These are phyloP conservation scores for Pinna nobilis DNA, from an alignment of 1,140 invertebrate genomes.

Conservation along the genomic window DNA sequence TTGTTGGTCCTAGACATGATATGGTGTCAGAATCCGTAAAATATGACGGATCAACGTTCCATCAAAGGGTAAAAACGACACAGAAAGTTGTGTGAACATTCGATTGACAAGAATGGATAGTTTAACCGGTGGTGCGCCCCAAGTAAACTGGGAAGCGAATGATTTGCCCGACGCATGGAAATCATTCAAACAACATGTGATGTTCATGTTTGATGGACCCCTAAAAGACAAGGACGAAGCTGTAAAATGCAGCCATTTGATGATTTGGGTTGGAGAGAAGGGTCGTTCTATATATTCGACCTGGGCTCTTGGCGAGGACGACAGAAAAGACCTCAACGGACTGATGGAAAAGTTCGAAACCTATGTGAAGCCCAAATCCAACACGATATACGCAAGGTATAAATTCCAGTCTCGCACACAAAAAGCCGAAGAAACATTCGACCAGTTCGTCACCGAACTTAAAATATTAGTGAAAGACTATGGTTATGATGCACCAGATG, in stretches of 20 bases:
- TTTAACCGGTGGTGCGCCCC: background rate
- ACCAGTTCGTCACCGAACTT: conserved; percentile 46
- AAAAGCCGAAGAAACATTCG: conserved; percentile 26
- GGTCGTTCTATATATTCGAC: conserved; percentile 6
- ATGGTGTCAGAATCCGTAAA: background rate
- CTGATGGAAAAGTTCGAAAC: conserved; percentile 18
- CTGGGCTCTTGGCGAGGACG: background rate
- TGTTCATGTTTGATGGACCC: conserved; percentile 5
- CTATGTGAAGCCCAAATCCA: conserved; percentile 37
- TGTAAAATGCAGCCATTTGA: background rate
- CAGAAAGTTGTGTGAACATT: background rate
- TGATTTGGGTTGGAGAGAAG: background rate
- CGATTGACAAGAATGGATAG: too few species aligned
- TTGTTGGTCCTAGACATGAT: background rate
- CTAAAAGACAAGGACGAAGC: background rate
- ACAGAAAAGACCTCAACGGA: background rate
- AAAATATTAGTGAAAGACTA: conserved; percentile 38
- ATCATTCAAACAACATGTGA: conserved; percentile 1
- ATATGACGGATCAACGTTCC: background rate
- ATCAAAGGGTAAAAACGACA: background rate
- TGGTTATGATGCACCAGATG: conserved; percentile 27
- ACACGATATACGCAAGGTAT: conserved; percentile 32
- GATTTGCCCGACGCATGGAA: background rate
- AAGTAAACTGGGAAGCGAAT: conserved; percentile 1
- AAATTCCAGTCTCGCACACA: conserved; percentile 32